Base-by-base conservation (phyloP, 2,888 invertebrate genomes). In the Athalia cordata region DNA sequence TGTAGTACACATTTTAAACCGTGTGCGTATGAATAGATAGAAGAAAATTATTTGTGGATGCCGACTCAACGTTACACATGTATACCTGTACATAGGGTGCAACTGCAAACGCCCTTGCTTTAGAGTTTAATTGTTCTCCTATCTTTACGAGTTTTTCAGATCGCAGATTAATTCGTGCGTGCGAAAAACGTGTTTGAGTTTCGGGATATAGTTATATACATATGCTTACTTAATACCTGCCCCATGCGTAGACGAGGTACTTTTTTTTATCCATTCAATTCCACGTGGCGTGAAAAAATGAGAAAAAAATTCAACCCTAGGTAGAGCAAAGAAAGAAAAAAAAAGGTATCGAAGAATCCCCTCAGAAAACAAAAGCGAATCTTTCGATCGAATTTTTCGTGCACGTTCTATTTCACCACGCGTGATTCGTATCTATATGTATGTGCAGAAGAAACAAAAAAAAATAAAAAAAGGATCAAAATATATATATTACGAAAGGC, bases 91-190 rank as follows among this genome's bases (percentile, higher is more conserved):
- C 4, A 5, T 8, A n/a, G 45, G 64, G 64, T 64, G 64, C 64
- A 64, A 64, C 64, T 50, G 50, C 67, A 67, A 50, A n/a, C 50
- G 13, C 67, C 50, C 49, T 67, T 29, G 29, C 15, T 67, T 50
- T 11, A n/a, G 67, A 11, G 13, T 47, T 13, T 67, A 50, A 67
- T 67, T 45, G 15, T 50, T 67, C 49, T 49, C 49, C 43, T n/a
- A 67, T 67, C 67, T 67, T 67, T 67, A 67, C 67, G 67, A 67
- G 49, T 15, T 67, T 29, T 67, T 50, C n/a, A 67, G 67, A 67
- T 67, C 67, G 13, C 15, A 67, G 47, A 50, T 67, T 67, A 67
- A 67, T 67, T 15, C 49, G n/a, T 67, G 47, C 67, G 67, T 67
- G 67, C 67, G 4, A 67, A 67, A 49, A 67, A 50, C 50, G 50